Evolutionary conservation across 2,113 vertebrate genomes (phyloP).

Genomic region (Labrus mixtus): DNA sequence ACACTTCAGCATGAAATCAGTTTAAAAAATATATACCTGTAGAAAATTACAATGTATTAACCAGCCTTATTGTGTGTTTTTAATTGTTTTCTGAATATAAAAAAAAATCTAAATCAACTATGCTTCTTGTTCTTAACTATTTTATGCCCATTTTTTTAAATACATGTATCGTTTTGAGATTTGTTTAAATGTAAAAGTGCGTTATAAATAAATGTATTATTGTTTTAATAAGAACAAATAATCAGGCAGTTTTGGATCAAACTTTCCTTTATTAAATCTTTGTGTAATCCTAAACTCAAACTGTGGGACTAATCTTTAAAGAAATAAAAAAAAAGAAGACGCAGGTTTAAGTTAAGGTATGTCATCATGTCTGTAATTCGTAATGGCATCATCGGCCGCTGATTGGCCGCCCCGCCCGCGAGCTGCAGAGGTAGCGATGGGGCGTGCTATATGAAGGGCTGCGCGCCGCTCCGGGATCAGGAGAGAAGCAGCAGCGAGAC

Average conservation of each 20-base stretch:
- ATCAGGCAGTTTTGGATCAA: background rate
- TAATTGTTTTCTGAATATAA: too few species aligned
- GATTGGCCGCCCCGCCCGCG: constrained; percentile 71
- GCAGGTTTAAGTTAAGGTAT: constrained; percentile 69
- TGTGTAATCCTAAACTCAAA: background rate
- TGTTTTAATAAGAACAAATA: background rate
- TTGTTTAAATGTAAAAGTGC: too few species aligned
- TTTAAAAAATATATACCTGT: too few species aligned
- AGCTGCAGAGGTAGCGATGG: constrained; percentile 59
- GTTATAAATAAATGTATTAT: too few species aligned
- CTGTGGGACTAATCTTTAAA: background rate
- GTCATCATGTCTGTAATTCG: constrained; percentile 62
- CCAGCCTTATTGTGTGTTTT: too few species aligned
- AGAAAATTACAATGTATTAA: too few species aligned
- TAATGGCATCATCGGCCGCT: constrained; percentile 54
- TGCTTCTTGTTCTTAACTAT: too few species aligned
- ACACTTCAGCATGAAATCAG: too few species aligned
- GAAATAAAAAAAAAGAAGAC: constrained; percentile 21
- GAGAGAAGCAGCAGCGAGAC: constrained; percentile 10
- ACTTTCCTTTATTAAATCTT: background rate
- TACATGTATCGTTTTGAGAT: too few species aligned
- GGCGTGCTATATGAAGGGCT: constrained; percentile 78
- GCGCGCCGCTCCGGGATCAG: constrained; percentile 47
- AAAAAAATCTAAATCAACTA: too few species aligned
- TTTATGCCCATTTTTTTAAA: too few species aligned